These are phyloP conservation scores for Phalacrocorax pelagicus DNA, from an alignment of 2,113 vertebrate species.

Conservation along the genomic window DNA sequence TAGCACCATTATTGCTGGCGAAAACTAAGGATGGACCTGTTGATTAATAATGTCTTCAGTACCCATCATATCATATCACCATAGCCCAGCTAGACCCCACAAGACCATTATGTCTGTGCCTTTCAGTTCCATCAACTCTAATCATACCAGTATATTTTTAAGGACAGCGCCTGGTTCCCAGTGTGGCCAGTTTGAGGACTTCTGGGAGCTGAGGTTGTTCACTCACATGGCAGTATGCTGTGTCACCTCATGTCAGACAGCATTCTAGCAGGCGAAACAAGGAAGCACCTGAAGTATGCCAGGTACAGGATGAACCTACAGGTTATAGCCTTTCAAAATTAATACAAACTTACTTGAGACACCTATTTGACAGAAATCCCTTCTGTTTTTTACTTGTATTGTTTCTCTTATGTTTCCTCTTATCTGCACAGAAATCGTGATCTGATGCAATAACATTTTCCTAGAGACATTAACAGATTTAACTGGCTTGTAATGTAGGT, in stretches of 20 bases:
- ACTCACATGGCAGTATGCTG: not conserved
- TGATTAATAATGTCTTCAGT: not conserved
- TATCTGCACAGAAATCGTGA: not conserved
- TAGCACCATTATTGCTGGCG: not conserved
- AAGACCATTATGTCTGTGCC: not conserved
- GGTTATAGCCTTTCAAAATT: not conserved
- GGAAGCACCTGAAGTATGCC: not conserved
- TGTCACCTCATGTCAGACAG: not conserved
- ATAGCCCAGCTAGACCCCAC: not conserved
- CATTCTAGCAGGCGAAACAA: not conserved
- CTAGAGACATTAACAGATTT: not conserved
- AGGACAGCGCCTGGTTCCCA: not conserved
- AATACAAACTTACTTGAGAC: not conserved
- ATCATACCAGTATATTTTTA: not conserved
- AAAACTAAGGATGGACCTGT: not conserved
- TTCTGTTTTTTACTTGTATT: not conserved
- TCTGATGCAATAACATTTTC: not conserved
- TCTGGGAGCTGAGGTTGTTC: not conserved
- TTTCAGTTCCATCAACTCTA: not conserved
- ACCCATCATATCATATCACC: not conserved
- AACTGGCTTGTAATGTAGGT: not conserved
- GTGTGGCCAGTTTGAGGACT: fast-evolving
- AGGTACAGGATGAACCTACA: not conserved
- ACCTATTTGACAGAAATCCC: not conserved
- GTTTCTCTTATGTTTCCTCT: not conserved